Conservation (phyloP, 2,113 vertebrate genomes). For the Oryzias melastigma region DNA sequence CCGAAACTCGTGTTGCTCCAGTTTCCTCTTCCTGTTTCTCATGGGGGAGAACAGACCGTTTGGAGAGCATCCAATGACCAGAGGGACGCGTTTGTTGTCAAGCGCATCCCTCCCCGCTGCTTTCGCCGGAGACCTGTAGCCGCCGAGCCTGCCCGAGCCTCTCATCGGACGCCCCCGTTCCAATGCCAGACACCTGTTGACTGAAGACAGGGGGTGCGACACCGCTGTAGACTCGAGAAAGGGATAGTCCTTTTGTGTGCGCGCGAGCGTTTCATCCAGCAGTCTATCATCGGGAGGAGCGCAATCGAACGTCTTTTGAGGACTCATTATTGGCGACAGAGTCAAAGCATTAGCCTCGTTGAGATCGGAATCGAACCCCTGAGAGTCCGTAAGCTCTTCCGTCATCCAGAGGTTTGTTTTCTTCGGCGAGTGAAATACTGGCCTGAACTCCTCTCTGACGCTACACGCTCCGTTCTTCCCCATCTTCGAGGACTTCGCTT, state of each 20-base stretch:
- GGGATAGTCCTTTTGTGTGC: not conserved
- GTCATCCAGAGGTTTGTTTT: not conserved
- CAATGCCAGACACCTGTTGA: not conserved
- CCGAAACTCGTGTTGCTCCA: not conserved
- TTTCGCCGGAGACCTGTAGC: slow-evolving; percentile 19
- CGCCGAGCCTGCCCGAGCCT: not conserved
- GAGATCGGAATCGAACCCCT: not conserved
- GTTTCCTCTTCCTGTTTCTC: slow-evolving; percentile 53
- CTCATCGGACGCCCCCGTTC: not conserved
- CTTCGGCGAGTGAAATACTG: not conserved
- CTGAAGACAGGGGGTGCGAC: not conserved
- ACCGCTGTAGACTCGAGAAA: slow-evolving; percentile 32
- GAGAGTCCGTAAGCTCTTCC: slow-evolving; percentile 1
- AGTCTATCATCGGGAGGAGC: not conserved
- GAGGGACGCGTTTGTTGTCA: slow-evolving; percentile 16
- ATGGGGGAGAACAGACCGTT: slow-evolving; percentile 51
- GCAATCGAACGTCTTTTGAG: slow-evolving; percentile 10
- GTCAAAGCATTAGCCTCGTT: slow-evolving; percentile 55
- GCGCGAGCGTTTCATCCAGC: not conserved
- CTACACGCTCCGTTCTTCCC: not conserved
- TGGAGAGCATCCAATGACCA: slow-evolving; percentile 27
- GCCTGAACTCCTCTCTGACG: not conserved
- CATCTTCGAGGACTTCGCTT: not conserved
- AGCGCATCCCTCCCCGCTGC: not conserved
- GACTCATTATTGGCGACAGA: slow-evolving; percentile 67